Evolutionary conservation across 2,113 vertebrate genomes (phyloP).

Genomic region (Urocolius indicus): DNA sequence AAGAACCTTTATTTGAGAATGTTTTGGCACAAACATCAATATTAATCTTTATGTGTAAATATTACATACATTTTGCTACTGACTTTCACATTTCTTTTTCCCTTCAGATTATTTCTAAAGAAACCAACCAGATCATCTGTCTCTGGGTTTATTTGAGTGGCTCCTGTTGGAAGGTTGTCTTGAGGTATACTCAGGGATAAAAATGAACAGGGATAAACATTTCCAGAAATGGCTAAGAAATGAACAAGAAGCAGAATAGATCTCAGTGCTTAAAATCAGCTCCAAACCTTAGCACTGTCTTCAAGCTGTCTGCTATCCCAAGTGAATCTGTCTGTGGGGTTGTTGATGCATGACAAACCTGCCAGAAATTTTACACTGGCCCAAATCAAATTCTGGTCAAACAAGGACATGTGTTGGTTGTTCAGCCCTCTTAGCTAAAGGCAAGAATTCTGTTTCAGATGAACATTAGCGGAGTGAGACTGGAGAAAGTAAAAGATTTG

Average conservation of each 20-base stretch:
- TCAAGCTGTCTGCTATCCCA: neutral
- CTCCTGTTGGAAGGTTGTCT: neutral
- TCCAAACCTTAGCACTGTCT: neutral
- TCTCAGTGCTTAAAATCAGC: constrained; percentile 7
- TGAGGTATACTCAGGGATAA: neutral
- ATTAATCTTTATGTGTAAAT: neutral
- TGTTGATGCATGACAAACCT: neutral
- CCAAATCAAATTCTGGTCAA: neutral
- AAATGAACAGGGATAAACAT: no score
- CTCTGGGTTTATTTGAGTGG: neutral
- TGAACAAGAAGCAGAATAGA: neutral
- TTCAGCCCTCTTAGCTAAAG: neutral
- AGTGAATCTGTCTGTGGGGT: neutral
- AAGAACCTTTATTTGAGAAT: neutral
- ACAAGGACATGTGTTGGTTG: neutral
- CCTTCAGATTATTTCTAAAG: neutral
- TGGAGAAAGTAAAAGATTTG: neutral
- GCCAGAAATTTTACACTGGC: neutral
- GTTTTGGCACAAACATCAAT: neutral
- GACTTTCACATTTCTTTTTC: neutral
- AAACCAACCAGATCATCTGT: neutral
- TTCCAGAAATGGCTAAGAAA: neutral
- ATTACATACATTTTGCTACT: neutral
- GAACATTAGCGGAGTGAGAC: neutral
- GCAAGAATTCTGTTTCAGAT: neutral